Conservation (phyloP, 2,113 vertebrate species). For the Chaetodon trifascialis region DNA sequence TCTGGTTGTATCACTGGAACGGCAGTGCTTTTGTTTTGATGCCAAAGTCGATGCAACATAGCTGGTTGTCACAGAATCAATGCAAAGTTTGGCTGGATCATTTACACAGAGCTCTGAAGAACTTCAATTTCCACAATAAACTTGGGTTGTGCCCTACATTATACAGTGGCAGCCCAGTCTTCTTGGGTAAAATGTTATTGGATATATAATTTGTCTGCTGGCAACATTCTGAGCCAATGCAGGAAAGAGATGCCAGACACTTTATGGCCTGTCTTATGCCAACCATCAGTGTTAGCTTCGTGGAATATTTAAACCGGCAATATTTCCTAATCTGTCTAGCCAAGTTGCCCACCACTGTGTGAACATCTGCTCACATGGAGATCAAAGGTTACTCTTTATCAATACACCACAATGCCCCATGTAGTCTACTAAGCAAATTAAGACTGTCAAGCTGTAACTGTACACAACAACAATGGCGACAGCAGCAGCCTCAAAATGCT, state of each 20-base stretch:
- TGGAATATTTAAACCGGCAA: neutral
- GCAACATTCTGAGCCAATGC: neutral
- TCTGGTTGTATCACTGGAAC: neutral
- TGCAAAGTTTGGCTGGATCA: neutral
- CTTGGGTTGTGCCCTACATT: neutral
- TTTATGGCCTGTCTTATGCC: neutral
- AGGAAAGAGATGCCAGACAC: neutral
- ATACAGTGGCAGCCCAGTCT: neutral
- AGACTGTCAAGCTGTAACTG: too few species aligned
- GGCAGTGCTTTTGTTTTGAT: slow-evolving; percentile 8
- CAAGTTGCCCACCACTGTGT: neutral
- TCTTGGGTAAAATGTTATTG: neutral
- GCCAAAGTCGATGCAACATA: neutral
- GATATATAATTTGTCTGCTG: neutral
- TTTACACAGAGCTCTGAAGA: neutral
- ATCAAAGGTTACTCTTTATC: neutral
- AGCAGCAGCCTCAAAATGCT: too few species aligned
- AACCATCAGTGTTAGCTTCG: neutral
- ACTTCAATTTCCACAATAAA: neutral
- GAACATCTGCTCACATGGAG: neutral
- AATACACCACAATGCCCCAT: neutral
- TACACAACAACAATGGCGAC: too few species aligned
- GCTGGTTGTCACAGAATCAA: neutral
- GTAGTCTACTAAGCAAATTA: too few species aligned
- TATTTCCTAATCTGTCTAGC: neutral